Base-by-base conservation (phyloP, 2,888 invertebrate genomes). In the Lampropteryx suffumata region DNA sequence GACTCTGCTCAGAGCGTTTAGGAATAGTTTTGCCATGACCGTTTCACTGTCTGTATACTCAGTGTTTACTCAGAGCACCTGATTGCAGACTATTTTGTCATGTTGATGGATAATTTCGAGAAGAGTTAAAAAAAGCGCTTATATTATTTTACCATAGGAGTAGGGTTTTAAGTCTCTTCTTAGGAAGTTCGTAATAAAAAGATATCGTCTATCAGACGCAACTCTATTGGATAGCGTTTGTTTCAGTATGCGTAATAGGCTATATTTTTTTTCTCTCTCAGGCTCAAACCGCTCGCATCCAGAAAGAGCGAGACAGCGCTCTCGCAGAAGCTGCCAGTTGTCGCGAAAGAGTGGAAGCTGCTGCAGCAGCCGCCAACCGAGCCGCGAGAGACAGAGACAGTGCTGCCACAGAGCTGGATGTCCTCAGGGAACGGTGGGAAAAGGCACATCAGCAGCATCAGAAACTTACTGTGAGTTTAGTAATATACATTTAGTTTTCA, bases 361-460 rank as follows among this genome's bases (percentile, higher is more conserved):
- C 96, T 33, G 94, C 95, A 57, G 95, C 94, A 42, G 95, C 97
- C 61, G 93, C 96, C 36, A 93, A 94, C 62, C 94, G 97, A 76
- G 94, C 95, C 21, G 95, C 96, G 55, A 92, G 97, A 21, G 98
- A 98, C 67, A 92, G 95, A 61, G 97, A 98, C 72, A 95, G 95
- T 57, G 92, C 95, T 53, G 94, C 95, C 64, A 95, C 96, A 0
- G 98, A 98, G 84, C 88, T 96, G 59, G 97, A 97, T 47, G 93
- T 97, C 35, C 91, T 97, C 7, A 94, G 97, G 73, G 97, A 98
- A 65, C 89, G 97, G 75, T 95, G 96, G 93, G 97, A 97, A 76
- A 97, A 97, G 76, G 93, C 95, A 9, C 96, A 96, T 76, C 92
- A 93, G 66, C 92, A 94, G 67, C 95, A 96, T 65, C 96, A 96